Evolutionary conservation across 2,797 vertebrate species (phyloP), one percentile per base, ranked within the genome.

Genomic region (Neosilurus mollespiculum): DNA sequence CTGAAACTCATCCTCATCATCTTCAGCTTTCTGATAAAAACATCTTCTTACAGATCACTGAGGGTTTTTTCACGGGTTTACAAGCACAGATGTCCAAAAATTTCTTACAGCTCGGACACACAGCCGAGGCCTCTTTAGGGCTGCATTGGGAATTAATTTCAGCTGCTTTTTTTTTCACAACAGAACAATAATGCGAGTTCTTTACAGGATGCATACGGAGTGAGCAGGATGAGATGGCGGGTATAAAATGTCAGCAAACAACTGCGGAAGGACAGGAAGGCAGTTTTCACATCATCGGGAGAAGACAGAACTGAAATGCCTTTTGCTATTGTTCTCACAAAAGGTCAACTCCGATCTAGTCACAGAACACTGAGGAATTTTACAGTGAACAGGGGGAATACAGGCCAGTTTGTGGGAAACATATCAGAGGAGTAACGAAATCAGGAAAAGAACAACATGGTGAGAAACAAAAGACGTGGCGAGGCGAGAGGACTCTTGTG

Each of bases 311-410:
- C 90, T 88, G 84, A 93, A 93, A 94, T 91, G 91, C 91, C 93
- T 94, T 91, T 88, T 91, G 91, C 93, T 92, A 94, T 95, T 95
- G 94, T 94, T 94, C 92, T 90, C 91, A 86, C 90, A 94, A 79
- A 95, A 95, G 95, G 94, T 95, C 94, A 95, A 93, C 93, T 83
- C 91, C 93, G 93, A 94, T 94, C 93, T 91, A 95, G 93, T 94
- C 91, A 93, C 88, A 89, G 90, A 93, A 93, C 91, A 92, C 86
- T 26, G 81, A 80, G 89, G 87, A 92, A 93, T 89, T 51, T 65
- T 51, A n/a, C 43, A 26, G 54, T 1, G 58, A 92, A 92, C 90
- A 92, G 92, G 90, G 93, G 93, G 90, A 89, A 89, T 88, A 91
- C 93, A 93, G 93, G 89, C 90, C 71, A 34, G 59, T 66, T 34